Conservation (phyloP, 2,797 vertebrate genomes). For the Tangara arthus region DNA sequence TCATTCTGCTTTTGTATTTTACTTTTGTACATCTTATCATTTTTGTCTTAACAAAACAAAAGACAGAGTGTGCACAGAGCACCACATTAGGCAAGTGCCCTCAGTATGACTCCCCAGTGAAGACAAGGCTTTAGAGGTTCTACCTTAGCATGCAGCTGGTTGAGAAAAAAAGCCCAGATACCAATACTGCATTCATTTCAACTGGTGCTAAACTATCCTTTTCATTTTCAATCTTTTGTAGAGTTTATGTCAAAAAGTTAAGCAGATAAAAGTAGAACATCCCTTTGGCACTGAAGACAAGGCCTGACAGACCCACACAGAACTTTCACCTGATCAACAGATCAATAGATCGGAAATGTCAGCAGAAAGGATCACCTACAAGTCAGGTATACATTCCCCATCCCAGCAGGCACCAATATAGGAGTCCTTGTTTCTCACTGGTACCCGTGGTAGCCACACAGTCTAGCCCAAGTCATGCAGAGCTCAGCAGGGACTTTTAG, state of each 20-base stretch:
- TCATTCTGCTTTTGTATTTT: not conserved
- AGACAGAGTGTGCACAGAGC: not conserved
- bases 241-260: not conserved
- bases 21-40: not conserved
- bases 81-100: not conserved
- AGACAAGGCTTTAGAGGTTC: not conserved
- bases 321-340: not conserved
- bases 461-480: not conserved
- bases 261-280: not conserved
- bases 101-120: not conserved
- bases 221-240: not conserved
- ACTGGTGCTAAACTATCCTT: not conserved
- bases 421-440: fast-evolving
- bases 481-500: not conserved
- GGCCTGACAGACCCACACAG: not conserved
- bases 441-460: not conserved
- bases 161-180: not conserved
- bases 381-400: not conserved
- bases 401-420: not conserved
- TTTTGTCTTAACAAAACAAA: not conserved
- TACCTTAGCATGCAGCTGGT: not conserved
- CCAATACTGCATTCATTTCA: not conserved
- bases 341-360: not conserved
- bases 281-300: not conserved
- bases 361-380: not conserved